Evolutionary conservation across 2,113 vertebrate species (phyloP).

Genomic region (Neodon shergylaensis): DNA sequence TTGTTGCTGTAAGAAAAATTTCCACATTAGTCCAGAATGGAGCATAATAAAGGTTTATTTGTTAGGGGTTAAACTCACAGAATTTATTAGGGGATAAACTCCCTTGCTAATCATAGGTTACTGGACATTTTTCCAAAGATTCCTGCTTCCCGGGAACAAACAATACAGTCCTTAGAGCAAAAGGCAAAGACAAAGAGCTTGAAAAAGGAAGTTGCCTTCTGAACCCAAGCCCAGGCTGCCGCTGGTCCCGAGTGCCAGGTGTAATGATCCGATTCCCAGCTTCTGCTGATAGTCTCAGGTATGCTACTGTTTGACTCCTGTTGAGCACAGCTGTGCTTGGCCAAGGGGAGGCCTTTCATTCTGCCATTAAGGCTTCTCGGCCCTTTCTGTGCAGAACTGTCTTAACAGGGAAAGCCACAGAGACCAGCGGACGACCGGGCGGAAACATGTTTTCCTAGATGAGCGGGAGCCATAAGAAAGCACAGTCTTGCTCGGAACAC

Average conservation of each 20-base stretch:
- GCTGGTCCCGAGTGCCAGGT: not conserved
- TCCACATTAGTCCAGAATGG: no score
- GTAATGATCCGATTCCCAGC: not conserved
- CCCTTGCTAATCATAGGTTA: not conserved
- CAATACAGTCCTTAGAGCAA: not conserved
- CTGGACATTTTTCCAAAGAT: not conserved
- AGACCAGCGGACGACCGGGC: not conserved
- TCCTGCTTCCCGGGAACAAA: not conserved
- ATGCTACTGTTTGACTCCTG: not conserved
- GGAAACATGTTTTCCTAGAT: not conserved
- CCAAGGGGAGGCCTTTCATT: rapidly evolving
- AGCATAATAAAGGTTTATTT: no score
- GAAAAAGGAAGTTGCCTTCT: not conserved
- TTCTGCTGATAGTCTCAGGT: not conserved
- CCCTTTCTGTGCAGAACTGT: not conserved
- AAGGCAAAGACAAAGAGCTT: conserved; percentile 1
- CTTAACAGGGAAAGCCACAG: not conserved
- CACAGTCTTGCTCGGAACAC: rapidly evolving
- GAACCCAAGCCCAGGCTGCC: not conserved
- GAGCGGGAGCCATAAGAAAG: not conserved
- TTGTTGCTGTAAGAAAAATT: no score
- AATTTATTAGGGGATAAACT: no score
- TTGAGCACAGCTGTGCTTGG: not conserved
- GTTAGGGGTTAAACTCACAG: no score
- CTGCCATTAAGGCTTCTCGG: not conserved